Evolutionary conservation across 2,888 invertebrate species (phyloP), one percentile per base, ranked within the genome.

Genomic region (Gibbula magus): DNA sequence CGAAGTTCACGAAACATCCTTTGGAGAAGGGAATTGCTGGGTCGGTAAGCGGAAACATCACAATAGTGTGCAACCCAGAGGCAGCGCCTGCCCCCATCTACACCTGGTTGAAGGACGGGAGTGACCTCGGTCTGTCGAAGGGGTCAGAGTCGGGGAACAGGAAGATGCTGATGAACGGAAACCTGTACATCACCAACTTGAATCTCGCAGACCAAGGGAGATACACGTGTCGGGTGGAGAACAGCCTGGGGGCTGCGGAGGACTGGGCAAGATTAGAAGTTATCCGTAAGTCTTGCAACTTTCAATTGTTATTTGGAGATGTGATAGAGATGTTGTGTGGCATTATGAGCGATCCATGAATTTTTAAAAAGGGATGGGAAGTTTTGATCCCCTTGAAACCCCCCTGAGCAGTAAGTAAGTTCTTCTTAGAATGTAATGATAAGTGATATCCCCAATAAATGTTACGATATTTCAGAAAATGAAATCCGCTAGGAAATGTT

Each of bases 1-100:
- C 98, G 4, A 96, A 97, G 0, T 98, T 98, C 91, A 96, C 96
- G 88, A 98, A 98, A 92, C 94, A 94, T 56, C 98, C 98, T 0
- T 93, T 98, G 53, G 97, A 97, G 92, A 95, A 96, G 0, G 97
- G 97, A 94, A 96, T 96, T 1, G 97, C 97, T 92, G 98, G 97
- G 0, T 97, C 97, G 0, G 96, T 97, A 91, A 96, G 96, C 84
- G 97, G 97, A 16, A 98, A 98, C 92, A 96, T 97, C 0, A 98
- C 98, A 0, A 96, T 98, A 77, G 94, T 95, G 78, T 99, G 98
- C 91, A 95, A 96, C 91, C 98, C 98, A 0, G 98, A 98, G 93
- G 98, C 98, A 18, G 98, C 98, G 0, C 98, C 98, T 0, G 20
- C 32, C 13, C 85, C 86, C 0, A 80, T 77, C 0, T 84, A 81